These are phyloP conservation scores for Ormia ochracea DNA, from an alignment of 2,888 invertebrate genomes.

Conservation along the genomic window DNA sequence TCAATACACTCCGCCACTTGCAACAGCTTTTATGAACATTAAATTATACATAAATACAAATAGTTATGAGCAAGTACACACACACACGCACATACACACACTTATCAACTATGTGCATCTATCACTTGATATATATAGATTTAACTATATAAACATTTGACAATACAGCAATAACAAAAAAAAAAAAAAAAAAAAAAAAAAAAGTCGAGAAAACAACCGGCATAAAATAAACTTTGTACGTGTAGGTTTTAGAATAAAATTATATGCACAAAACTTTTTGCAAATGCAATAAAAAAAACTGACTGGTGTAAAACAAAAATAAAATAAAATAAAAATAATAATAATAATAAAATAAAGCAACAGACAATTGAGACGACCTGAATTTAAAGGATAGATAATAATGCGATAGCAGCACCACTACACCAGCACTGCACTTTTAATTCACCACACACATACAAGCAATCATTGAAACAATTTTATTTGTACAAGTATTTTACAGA, in stretches of 20 bases:
- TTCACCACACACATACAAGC: too few relatives aligned
- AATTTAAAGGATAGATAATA: conserved; percentile 55
- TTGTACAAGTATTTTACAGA: conserved; percentile 17
- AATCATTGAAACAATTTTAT: conserved; percentile 9
- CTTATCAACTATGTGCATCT: neutral
- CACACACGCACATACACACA: neutral
- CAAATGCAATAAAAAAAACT: conserved; percentile 23
- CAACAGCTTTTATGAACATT: conserved; percentile 22
- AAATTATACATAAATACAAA: neutral
- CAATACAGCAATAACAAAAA: conserved; percentile 42
- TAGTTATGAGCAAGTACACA: neutral
- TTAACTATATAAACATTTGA: conserved; percentile 46
- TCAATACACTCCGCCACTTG: conserved; percentile 34
- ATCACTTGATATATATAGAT: conserved; percentile 17
- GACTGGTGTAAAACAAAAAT: conserved; percentile 3
- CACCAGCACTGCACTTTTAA: neutral
- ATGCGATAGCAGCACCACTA: conserved; percentile 20
- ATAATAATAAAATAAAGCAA: conserved; percentile 56
- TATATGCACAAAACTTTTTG: conserved; percentile 42
- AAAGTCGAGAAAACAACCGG: neutral
- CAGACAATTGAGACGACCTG: conserved; percentile 59
- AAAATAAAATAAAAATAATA: too few relatives aligned
- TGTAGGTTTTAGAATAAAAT: conserved; percentile 56
- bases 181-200: too few relatives aligned
- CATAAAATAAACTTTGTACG: conserved; percentile 8